Percentiles rank a stretch among this genome's conserved stretches.
Evolutionary conservation across 2,888 invertebrate genomes (phyloP).

Genomic region (Netelia fuscicornis): DNA sequence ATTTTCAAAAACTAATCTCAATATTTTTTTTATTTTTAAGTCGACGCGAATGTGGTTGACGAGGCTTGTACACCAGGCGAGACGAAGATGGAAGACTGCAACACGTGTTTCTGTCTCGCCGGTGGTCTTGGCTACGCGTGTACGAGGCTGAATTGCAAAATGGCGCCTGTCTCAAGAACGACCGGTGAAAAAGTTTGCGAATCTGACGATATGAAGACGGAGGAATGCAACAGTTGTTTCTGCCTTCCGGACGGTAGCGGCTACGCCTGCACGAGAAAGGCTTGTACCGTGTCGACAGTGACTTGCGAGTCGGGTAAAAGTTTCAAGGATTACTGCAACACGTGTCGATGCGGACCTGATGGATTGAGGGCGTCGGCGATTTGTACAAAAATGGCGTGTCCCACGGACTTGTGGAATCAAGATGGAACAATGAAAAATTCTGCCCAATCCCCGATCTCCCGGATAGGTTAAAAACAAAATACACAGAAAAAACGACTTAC

Average conservation of each 20-base stretch:
- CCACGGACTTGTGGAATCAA: neutral
- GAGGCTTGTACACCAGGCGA: slow-evolving; percentile 40
- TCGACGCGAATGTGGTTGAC: neutral
- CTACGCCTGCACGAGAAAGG: slow-evolving; percentile 25
- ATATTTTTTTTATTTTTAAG: neutral
- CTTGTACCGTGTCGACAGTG: neutral
- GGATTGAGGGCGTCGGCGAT: slow-evolving; percentile 13
- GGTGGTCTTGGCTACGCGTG: slow-evolving; percentile 30
- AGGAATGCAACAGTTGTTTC: slow-evolving; percentile 11
- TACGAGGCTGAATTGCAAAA: slow-evolving; percentile 11
- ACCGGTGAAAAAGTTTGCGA: slow-evolving; percentile 4
- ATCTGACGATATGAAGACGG: neutral
- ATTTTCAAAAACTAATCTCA: neutral
- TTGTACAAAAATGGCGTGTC: slow-evolving; percentile 41
- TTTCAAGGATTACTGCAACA: slow-evolving; percentile 38
- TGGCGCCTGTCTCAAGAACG: neutral
- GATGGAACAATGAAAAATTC: slow-evolving; percentile 21
- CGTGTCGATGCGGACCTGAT: slow-evolving; percentile 25
- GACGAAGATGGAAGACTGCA: slow-evolving; percentile 38
- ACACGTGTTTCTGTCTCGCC: slow-evolving; percentile 33
- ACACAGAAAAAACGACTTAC: too few species aligned
- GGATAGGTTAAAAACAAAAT: neutral
- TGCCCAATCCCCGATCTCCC: too few species aligned
- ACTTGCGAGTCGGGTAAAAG: slow-evolving; percentile 24
- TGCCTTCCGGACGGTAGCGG: neutral